These are phyloP conservation scores for Pomatostomus ruficeps DNA, from an alignment of 2,113 vertebrate genomes.

Conservation along the genomic window DNA sequence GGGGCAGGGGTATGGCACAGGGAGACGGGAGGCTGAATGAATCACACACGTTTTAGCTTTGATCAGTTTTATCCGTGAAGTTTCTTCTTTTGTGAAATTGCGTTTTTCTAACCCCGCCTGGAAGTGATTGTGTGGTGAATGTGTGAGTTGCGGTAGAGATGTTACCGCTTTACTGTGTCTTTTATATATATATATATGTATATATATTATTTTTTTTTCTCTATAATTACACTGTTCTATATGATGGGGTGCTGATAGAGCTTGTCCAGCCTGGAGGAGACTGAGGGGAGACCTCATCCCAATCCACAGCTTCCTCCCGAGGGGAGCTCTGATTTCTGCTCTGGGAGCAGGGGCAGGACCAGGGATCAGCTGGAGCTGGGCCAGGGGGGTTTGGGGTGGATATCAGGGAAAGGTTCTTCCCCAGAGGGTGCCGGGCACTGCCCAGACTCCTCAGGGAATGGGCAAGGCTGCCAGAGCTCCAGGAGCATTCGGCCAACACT, in stretches of 20 bases:
- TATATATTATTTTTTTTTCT: too few species aligned
- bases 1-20: neutral
- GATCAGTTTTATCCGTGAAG: neutral
- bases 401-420: neutral
- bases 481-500: accelerated
- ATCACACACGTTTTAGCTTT: neutral
- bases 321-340: accelerated
- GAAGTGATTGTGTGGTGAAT: neutral
- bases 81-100: neutral
- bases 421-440: neutral
- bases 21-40: neutral
- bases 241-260: neutral
- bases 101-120: neutral
- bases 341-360: neutral
- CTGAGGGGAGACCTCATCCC: neutral
- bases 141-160: neutral
- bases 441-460: neutral
- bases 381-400: neutral
- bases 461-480: neutral
- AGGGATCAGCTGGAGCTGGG: neutral
- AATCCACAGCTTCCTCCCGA: neutral
- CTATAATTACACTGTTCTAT: neutral
- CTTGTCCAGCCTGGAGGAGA: neutral
- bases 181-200: too few species aligned
- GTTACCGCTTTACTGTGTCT: neutral